A percentile compares a stretch with the other conserved stretches of the same genome.
Evolutionary conservation across 2,797 vertebrate species (phyloP).

Genomic region (Parotocinclus haroldoi): DNA sequence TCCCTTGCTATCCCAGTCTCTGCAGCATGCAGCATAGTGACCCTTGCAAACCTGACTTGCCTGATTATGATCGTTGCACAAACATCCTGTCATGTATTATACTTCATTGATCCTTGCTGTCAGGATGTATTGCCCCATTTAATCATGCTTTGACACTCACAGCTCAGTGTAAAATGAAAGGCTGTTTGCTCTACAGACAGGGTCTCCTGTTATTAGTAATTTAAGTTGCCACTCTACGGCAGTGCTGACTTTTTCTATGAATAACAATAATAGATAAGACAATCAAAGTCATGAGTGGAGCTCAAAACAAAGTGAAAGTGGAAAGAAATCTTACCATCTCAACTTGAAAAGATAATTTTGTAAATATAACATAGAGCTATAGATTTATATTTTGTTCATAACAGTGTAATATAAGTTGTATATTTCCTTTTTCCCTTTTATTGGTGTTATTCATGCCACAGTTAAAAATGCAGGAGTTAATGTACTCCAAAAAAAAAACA

Average conservation of each 20-base stretch:
- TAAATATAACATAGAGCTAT: slow-evolving; percentile 99
- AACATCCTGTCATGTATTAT: slow-evolving; percentile 42
- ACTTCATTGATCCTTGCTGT: too few species aligned
- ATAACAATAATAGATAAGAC: slow-evolving; percentile 82
- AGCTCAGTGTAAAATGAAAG: slow-evolving; percentile 48
- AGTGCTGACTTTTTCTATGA: slow-evolving; percentile 57
- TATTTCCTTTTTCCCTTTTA: slow-evolving; percentile 99
- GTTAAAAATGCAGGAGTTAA: slow-evolving; percentile 83
- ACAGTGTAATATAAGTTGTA: slow-evolving; percentile 99
- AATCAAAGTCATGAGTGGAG: slow-evolving; percentile 98
- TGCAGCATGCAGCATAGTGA: background rate
- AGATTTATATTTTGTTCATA: slow-evolving; percentile 99
- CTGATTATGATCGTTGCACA: slow-evolving; percentile 9
- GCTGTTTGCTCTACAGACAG: slow-evolving; percentile 30
- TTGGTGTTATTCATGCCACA: slow-evolving; percentile 99
- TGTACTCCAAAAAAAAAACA: slow-evolving; percentile 85
- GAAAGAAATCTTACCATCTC: slow-evolving; percentile 86
- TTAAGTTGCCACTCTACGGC: background rate
- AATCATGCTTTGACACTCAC: too few species aligned
- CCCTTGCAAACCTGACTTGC: background rate
- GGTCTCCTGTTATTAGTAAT: slow-evolving; percentile 19
- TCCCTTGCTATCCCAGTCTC: background rate
- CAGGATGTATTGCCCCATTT: too few species aligned
- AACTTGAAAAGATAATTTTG: slow-evolving; percentile 99
- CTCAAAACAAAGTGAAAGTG: slow-evolving; percentile 90